Percentiles rank a stretch among this genome's conserved stretches.
Evolutionary conservation across 1,140 invertebrate species (phyloP).

Genomic region (Rhopalosiphum padi): DNA sequence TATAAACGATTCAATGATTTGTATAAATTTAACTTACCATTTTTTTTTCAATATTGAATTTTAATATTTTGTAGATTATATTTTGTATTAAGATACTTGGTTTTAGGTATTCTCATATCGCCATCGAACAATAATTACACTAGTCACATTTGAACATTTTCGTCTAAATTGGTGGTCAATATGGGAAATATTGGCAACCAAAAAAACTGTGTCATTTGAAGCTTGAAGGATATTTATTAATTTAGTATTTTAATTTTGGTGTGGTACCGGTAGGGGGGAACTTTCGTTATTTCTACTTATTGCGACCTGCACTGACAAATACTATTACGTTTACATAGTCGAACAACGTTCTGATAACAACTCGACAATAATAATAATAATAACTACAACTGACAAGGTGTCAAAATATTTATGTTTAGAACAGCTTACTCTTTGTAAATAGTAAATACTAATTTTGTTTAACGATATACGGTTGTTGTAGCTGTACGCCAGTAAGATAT

Average conservation of each 20-base stretch:
- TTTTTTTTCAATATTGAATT: neutral
- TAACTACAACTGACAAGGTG: conserved; percentile 38
- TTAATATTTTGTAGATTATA: neutral
- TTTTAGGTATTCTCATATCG: neutral
- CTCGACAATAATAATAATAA: conserved; percentile 14
- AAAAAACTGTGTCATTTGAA: neutral
- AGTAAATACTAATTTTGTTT: neutral
- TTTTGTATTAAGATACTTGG: too few relatives aligned
- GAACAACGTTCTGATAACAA: conserved; percentile 40
- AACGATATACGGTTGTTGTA: neutral
- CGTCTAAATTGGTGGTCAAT: neutral
- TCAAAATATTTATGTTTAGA: conserved; percentile 52
- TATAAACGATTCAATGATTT: neutral
- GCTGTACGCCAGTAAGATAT: neutral
- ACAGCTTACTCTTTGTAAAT: neutral
- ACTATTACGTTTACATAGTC: conserved; percentile 37
- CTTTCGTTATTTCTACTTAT: neutral
- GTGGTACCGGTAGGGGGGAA: too few relatives aligned
- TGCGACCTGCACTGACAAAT: conserved; percentile 9
- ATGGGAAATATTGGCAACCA: neutral
- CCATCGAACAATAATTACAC: neutral
- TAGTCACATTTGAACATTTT: neutral
- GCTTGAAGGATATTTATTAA: neutral
- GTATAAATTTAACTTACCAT: neutral
- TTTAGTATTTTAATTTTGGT: neutral